Evolutionary conservation across 2,113 vertebrate species (phyloP), one percentile per base, ranked within the genome.

Genomic region (Boleophthalmus pectinirostris): DNA sequence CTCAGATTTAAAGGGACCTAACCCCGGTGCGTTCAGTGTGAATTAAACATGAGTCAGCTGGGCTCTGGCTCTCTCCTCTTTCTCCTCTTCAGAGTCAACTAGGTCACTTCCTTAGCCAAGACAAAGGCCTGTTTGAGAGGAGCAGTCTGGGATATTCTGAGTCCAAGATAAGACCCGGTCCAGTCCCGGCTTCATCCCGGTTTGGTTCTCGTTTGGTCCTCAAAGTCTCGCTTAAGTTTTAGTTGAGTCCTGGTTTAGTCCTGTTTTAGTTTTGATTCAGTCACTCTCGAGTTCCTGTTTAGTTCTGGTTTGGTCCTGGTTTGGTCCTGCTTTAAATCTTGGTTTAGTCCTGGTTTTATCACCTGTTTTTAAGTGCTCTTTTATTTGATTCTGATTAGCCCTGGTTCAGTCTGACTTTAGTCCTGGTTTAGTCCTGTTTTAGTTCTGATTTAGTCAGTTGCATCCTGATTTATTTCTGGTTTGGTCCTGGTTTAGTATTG

Each of bases 11-110:
- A 64, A 63, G 10, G 33, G 60, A 38, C 15, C 24, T 33, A 15
- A 33, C 14, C 20, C 20, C 33, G 18, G 16, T 33, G 29, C 3
- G 61, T 38, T 20, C 8, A 20, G 33, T n/a, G 61, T 64, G 61
- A 64, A 64, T 64, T 64, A 64, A 64, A 64, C 61, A 64, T 64
- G 61, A 64, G 33, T 64, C 61, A 43, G 61, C 61, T 64, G 33
- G 9, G 60, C 33, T n/a, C 60, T n/a, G 18, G 33, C 33, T 64
- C 61, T 20, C 33, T 64, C 33, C 29, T 38, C 61, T 64, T 64
- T 64, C 61, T 43, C 18, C 20, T 64, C 20, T 64, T 64, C 2
- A 38, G 29, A 64, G 61, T 64, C 61, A 64, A 38, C 18, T 64
- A 43, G 61, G 61, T 43, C 61, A 64, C 61, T 43, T 38, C 61